A percentile compares a stretch with the other conserved stretches of the same genome.
These are phyloP conservation scores for Meloidogyne hapla DNA, from an alignment of 1,140 invertebrate species.

Conservation along the genomic window DNA sequence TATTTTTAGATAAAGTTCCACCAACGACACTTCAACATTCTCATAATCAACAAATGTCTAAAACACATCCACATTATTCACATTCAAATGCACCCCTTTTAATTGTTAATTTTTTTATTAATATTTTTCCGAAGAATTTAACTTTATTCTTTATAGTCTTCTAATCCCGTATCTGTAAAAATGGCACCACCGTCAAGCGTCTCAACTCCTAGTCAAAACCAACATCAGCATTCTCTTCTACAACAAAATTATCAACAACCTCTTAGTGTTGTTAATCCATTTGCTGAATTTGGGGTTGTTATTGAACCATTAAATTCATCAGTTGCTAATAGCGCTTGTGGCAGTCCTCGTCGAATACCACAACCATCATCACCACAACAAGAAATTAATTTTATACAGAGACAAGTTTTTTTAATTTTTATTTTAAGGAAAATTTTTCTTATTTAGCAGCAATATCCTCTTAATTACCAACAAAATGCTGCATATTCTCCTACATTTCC, in stretches of 20 bases:
- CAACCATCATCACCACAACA: not conserved
- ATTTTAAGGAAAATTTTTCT: not conserved
- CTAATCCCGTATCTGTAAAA: not conserved
- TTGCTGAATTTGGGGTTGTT: not conserved
- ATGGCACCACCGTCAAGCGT: not conserved
- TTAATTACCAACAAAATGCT: not conserved
- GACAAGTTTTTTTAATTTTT: not conserved
- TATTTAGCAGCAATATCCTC: conserved; percentile 1
- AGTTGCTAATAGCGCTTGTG: not conserved
- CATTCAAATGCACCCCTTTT: too few species aligned
- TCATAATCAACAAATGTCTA: not conserved
- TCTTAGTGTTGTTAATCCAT: conserved; percentile 3
- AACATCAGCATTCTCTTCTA: not conserved
- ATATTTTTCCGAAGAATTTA: not conserved
- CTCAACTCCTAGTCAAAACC: not conserved
- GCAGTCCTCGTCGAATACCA: not conserved
- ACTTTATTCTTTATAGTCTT: not conserved
- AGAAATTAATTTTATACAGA: not conserved
- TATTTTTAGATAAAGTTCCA: not conserved
- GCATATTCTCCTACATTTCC: not conserved
- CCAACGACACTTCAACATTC: not conserved
- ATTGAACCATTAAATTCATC: not conserved
- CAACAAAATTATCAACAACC: not conserved
- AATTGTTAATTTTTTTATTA: not conserved
- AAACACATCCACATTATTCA: not conserved